These are phyloP conservation scores for Eufriesea mexicana DNA, from an alignment of 1,140 invertebrate species.

Conservation along the genomic window DNA sequence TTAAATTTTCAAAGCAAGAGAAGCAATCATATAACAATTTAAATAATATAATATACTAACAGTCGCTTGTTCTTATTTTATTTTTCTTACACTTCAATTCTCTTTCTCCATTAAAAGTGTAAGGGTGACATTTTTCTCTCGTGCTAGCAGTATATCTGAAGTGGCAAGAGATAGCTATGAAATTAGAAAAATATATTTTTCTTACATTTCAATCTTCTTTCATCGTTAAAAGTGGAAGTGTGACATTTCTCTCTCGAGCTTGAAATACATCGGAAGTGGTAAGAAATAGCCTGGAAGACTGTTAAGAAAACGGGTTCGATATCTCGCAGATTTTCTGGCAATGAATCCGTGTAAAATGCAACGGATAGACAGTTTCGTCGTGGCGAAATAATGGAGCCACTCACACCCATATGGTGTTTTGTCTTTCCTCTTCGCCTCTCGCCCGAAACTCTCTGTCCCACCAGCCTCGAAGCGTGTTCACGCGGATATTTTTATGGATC, in stretches of 20 bases:
- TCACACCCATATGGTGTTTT: slow-evolving; percentile 46
- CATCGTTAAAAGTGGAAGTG: background rate
- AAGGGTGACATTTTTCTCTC: too few relatives aligned
- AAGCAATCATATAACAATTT: background rate
- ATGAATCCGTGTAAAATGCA: slow-evolving; percentile 60
- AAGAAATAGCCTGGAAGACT: background rate
- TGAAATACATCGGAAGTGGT: background rate
- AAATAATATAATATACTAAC: too few relatives aligned
- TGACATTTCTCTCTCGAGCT: too few relatives aligned
- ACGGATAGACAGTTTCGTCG: slow-evolving; percentile 57
- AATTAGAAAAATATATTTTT: too few relatives aligned
- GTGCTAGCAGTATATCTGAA: too few relatives aligned
- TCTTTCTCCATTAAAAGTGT: too few relatives aligned
- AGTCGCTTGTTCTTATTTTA: too few relatives aligned
- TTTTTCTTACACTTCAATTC: too few relatives aligned
- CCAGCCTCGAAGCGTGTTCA: slow-evolving; percentile 51
- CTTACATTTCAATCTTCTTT: too few relatives aligned
- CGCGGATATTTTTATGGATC: slow-evolving; percentile 77
- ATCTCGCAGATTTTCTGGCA: slow-evolving; percentile 51
- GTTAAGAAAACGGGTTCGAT: background rate
- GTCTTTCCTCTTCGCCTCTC: slow-evolving; percentile 35
- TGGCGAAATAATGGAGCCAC: slow-evolving; percentile 68
- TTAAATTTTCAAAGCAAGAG: background rate
- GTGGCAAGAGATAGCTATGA: too few relatives aligned
- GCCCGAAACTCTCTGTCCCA: slow-evolving; percentile 18